Percentiles rank a stretch among this genome's conserved stretches.
Conservation (phyloP, 2,113 vertebrate species). For the Cyrtonyx montezumae region DNA sequence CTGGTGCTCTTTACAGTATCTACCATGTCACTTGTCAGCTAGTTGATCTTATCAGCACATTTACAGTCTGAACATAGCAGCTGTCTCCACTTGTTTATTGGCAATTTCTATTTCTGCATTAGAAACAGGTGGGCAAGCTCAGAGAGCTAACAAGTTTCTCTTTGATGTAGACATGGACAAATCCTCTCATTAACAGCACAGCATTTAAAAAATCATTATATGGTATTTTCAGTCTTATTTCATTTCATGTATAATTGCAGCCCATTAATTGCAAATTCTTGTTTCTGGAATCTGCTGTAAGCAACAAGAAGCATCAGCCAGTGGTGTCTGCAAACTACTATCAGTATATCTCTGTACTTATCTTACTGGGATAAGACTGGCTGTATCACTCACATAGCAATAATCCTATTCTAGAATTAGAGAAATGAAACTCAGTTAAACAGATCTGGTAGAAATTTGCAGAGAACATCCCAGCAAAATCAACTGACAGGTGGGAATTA, state of each 20-base stretch:
- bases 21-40: neutral
- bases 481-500: neutral
- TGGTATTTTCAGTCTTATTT: conserved; percentile 45
- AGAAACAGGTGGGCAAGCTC: conserved; percentile 58
- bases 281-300: conserved; percentile 10
- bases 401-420: neutral
- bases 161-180: conserved; percentile 60
- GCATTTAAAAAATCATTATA: conserved; percentile 49
- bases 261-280: conserved; percentile 29
- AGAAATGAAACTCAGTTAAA: conserved; percentile 15
- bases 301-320: neutral
- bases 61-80: conserved; percentile 50
- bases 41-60: conserved; percentile 57
- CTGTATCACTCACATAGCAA: neutral
- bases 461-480: neutral
- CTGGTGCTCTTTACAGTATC: neutral
- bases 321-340: neutral
- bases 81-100: conserved; percentile 36
- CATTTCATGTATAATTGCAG: conserved; percentile 21
- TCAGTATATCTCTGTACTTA: neutral
- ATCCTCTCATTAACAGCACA: conserved; percentile 28
- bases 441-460: neutral
- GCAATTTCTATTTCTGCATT: conserved; percentile 64
- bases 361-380: neutral
- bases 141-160: conserved; percentile 49